phyloP scores from a whole-genome alignment of 2,113 vertebrate genomes.

The Dissostichus mawsoni region DNA sequence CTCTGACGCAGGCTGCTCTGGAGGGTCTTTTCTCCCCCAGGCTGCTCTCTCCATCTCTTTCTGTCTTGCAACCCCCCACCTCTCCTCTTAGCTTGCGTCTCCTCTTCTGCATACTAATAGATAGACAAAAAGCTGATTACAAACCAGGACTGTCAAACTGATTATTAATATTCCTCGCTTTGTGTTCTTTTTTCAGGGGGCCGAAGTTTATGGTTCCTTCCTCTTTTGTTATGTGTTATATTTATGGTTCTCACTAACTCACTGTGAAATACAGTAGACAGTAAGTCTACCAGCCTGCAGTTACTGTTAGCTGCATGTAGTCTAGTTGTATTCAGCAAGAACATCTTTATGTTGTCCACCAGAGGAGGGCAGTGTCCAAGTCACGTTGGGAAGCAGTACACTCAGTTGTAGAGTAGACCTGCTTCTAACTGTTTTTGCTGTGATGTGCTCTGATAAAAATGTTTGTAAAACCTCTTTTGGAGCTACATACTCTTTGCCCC shows the following conservation, averaged over 20 bases:
- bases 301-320: neutral
- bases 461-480: conserved; percentile 17
- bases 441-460: conserved; percentile 22
- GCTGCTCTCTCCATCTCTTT: conserved; percentile 51
- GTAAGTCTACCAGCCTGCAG: conserved; percentile 13
- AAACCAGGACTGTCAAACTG: conserved; percentile 59
- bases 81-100: conserved; percentile 47
- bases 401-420: neutral
- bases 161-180: conserved; percentile 61
- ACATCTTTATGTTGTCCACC: conserved; percentile 35
- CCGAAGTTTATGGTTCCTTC: conserved; percentile 39
- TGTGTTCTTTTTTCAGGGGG: conserved; percentile 13
- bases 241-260: conserved; percentile 16
- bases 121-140: conserved; percentile 58
- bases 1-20: conserved; percentile 44
- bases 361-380: conserved; percentile 64
- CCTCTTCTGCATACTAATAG: conserved; percentile 80
- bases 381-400: neutral
- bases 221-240: conserved; percentile 33
- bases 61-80: conserved; percentile 53
- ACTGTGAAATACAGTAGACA: conserved; percentile 33
- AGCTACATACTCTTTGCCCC: conserved; percentile 32
- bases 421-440: conserved; percentile 2
- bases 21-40: conserved; percentile 43
- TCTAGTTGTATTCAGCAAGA: neutral